A percentile compares a stretch with the other conserved stretches of the same genome.
phyloP scores from a whole-genome alignment of 2,113 vertebrate genomes.

The Hipposideros armiger region DNA sequence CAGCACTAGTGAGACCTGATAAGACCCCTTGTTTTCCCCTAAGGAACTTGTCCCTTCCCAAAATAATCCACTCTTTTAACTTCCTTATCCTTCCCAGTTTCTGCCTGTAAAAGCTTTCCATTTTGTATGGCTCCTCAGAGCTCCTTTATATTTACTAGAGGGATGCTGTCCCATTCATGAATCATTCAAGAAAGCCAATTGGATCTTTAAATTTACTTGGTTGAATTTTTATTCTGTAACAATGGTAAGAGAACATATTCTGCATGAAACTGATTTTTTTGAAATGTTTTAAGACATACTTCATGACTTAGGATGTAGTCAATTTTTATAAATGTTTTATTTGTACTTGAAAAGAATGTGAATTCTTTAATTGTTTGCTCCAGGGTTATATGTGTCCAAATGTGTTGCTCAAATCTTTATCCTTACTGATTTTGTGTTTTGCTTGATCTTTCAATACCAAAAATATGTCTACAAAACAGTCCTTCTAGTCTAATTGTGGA shows the following conservation, averaged over 20 bases:
- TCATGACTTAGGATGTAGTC: background rate
- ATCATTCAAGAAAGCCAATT: background rate
- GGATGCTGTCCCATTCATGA: background rate
- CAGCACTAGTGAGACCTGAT: background rate
- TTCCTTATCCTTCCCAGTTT: background rate
- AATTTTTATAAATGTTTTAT: constrained; percentile 9
- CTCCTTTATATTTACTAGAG: background rate
- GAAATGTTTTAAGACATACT: background rate
- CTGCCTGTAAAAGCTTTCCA: background rate
- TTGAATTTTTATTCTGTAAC: background rate
- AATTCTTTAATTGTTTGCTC: constrained; percentile 2
- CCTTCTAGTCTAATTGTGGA: background rate
- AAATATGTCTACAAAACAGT: background rate
- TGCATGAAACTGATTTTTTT: background rate
- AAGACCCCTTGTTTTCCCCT: background rate
- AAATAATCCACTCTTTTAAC: background rate
- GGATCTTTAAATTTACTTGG: background rate
- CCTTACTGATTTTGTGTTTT: background rate
- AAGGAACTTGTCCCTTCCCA: background rate
- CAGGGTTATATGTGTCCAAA: background rate
- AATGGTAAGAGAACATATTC: background rate
- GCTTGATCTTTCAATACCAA: background rate
- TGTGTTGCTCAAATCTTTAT: background rate
- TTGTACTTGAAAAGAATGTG: constrained; percentile 3
- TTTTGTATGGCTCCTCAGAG: background rate